A percentile compares a stretch with the other conserved stretches of the same genome.
These are phyloP conservation scores for Rhincodon typus DNA, from an alignment of 2,797 vertebrate species.

Conservation along the genomic window DNA sequence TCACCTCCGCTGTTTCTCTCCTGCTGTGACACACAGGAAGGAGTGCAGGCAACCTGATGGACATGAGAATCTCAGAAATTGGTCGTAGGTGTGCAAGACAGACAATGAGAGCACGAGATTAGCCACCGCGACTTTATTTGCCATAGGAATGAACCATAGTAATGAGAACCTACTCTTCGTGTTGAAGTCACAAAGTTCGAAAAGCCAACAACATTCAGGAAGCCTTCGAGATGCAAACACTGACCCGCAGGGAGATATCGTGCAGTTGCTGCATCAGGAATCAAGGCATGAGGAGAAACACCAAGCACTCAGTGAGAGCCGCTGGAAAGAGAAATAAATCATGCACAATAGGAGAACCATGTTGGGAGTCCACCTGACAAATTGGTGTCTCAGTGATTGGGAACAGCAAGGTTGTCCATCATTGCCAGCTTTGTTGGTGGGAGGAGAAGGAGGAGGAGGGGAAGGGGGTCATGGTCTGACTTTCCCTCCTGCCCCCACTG, in stretches of 20 bases:
- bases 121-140: not conserved
- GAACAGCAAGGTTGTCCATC: not conserved
- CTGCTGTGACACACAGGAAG: too few species aligned
- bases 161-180: not conserved
- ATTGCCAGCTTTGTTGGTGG: not conserved
- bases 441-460: not conserved
- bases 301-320: not conserved
- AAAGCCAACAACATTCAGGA: constrained; percentile 18
- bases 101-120: not conserved
- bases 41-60: too few species aligned
- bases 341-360: not conserved
- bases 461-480: not conserved
- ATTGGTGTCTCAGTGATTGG: constrained; percentile 12
- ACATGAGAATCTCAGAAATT: too few species aligned
- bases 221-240: constrained; percentile 14
- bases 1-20: too few species aligned
- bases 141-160: not conserved
- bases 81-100: too few species aligned
- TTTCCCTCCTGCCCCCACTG: too few species aligned
- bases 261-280: constrained; percentile 17
- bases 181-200: constrained; percentile 14
- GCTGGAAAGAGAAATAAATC: constrained; percentile 13
- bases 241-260: not conserved
- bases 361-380: constrained; percentile 22
- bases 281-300: not conserved